Percentiles rank a stretch among this genome's conserved stretches.
phyloP scores from a whole-genome alignment of 2,113 vertebrate genomes.

The Cyphomyrus plagiostoma region DNA sequence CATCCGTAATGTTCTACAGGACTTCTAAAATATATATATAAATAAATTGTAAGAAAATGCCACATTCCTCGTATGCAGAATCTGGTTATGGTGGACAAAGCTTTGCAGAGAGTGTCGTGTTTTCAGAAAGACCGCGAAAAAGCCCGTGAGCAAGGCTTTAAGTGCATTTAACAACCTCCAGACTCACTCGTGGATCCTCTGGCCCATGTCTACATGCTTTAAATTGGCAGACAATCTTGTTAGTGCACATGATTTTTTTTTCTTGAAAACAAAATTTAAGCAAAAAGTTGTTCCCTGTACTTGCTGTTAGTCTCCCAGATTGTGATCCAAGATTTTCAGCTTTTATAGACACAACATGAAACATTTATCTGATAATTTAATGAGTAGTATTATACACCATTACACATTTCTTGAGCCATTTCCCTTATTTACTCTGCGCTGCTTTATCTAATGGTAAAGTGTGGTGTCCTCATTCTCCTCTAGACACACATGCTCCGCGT shows the following conservation, averaged over 20 bases:
- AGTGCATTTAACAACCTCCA: constrained; percentile 28
- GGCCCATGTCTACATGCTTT: constrained; percentile 48
- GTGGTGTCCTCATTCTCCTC: not conserved
- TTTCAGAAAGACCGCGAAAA: constrained; percentile 39
- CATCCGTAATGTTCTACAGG: constrained; percentile 41
- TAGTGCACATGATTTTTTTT: constrained; percentile 28
- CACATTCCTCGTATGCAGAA: constrained; percentile 39
- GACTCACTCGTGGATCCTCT: constrained; percentile 27
- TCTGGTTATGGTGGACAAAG: constrained; percentile 38
- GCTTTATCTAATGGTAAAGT: not conserved
- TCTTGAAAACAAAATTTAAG: constrained; percentile 37
- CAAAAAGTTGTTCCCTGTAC: constrained; percentile 1
- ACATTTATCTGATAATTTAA: not conserved
- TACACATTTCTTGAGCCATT: not conserved
- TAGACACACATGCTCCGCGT: not conserved
- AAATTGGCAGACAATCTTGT: constrained; percentile 47
- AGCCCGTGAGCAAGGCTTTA: constrained; percentile 36
- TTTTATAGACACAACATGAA: constrained; percentile 6
- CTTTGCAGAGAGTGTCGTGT: constrained; percentile 30
- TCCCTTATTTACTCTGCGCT: not conserved
- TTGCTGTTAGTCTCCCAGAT: not conserved
- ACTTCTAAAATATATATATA: constrained; percentile 24
- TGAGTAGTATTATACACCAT: not conserved
- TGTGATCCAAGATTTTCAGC: not conserved
- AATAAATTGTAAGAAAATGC: constrained; percentile 33